phyloP scores from a whole-genome alignment of 2,888 invertebrate genomes.

The Acheta domesticus region DNA sequence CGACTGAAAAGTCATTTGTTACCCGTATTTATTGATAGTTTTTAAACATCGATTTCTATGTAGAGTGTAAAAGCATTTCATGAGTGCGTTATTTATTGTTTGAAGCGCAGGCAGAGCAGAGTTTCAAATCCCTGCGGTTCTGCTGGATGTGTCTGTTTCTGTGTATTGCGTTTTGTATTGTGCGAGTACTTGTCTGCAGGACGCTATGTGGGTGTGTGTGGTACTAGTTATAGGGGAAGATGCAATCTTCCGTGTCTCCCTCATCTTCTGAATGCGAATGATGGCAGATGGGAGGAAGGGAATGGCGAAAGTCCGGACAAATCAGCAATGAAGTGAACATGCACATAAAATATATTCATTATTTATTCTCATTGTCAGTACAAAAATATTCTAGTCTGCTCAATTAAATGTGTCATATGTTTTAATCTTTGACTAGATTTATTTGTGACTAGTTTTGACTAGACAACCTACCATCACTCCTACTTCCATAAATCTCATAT shows the following conservation, averaged over 20 bases:
- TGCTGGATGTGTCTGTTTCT: no score
- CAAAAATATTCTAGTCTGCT: slow-evolving; percentile 18
- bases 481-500: no score
- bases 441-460: not conserved
- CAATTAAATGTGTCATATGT: slow-evolving; percentile 18
- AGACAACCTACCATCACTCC: not conserved
- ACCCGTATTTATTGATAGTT: not conserved
- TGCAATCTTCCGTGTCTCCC: not conserved
- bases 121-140: no score
- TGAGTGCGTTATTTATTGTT: no score
- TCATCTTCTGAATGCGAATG: not conserved
- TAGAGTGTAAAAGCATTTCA: not conserved
- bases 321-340: not conserved
- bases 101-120: no score
- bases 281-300: not conserved
- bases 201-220: not conserved
- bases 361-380: slow-evolving; percentile 18
- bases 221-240: not conserved
- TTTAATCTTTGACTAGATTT: not conserved
- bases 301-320: not conserved
- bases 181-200: not conserved
- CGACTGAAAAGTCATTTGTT: slow-evolving; percentile 6
- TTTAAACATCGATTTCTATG: slow-evolving; percentile 10
- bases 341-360: not conserved
- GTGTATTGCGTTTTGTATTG: not conserved